These are phyloP conservation scores for Drosophila prostipennis DNA, from an alignment of 2,888 invertebrate genomes.

Conservation along the genomic window DNA sequence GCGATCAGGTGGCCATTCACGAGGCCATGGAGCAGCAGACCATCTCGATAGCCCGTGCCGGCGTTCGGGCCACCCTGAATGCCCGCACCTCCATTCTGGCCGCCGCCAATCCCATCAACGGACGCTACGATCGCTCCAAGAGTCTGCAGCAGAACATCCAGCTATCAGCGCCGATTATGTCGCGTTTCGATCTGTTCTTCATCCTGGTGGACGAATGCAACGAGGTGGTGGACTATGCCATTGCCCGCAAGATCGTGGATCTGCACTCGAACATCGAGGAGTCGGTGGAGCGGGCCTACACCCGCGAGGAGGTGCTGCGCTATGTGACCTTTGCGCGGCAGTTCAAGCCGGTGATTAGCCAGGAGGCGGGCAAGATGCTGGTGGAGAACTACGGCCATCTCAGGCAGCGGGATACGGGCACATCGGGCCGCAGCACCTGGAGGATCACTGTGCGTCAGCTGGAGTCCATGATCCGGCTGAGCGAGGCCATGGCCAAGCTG, in stretches of 20 bases:
- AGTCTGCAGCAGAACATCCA: constrained; percentile 97
- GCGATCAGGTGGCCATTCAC: constrained; percentile 99
- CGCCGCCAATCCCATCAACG: constrained; percentile 99
- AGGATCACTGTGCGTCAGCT: constrained; percentile 98
- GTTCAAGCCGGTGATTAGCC: constrained; percentile 94
- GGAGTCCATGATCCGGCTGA: constrained; percentile 97
- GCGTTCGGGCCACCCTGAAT: constrained; percentile 98
- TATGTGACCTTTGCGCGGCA: constrained; percentile 98
- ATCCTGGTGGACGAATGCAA: constrained; percentile 98
- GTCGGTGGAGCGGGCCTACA: constrained; percentile 91
- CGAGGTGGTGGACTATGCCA: constrained; percentile 97
- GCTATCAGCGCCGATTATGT: constrained; percentile 98
- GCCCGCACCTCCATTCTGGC: constrained; percentile 99
- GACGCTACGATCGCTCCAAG: constrained; percentile 97
- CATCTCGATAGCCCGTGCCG: constrained; percentile 99
- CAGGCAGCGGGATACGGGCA: constrained; percentile 92
- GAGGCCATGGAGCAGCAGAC: constrained; percentile 99
- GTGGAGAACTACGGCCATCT: constrained; percentile 95
- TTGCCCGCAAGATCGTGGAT: constrained; percentile 97
- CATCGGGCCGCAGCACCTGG: constrained; percentile 92
- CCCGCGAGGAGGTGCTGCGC: constrained; percentile 94
- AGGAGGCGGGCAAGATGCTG: constrained; percentile 92
- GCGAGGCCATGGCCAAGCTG: constrained; percentile 98
- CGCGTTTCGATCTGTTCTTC: constrained; percentile 99
- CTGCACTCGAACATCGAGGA: constrained; percentile 94